phyloP scores from a whole-genome alignment of 2,797 vertebrate species.

The Acridotheres tristis region DNA sequence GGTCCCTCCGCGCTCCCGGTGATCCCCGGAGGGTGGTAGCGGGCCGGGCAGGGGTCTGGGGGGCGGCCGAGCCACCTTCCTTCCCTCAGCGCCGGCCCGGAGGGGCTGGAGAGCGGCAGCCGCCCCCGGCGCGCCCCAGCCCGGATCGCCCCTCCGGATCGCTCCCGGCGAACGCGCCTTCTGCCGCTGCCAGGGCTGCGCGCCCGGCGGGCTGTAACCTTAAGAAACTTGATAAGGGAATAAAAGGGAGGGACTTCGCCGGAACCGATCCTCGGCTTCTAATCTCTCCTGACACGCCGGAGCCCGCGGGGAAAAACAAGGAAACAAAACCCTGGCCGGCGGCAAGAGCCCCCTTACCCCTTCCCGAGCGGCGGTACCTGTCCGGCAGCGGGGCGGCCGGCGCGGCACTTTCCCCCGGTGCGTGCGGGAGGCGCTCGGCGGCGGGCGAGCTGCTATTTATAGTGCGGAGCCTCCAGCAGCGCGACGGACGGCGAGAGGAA shows the following conservation, averaged over 20 bases:
- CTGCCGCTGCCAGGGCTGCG: neutral
- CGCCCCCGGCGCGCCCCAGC: neutral
- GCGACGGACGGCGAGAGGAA: neutral
- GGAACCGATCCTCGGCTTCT: neutral
- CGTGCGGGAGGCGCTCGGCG: neutral
- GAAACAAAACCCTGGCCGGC: neutral
- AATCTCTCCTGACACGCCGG: neutral
- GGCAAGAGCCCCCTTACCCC: neutral
- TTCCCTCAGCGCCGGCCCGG: neutral
- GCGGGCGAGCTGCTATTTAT: conserved; percentile 73
- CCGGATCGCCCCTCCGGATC: neutral
- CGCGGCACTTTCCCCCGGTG: neutral
- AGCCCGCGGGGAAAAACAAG: neutral
- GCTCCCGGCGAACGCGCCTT: neutral
- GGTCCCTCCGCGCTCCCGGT: fast-evolving
- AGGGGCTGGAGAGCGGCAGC: neutral
- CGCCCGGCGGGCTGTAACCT: neutral
- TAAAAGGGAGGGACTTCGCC: conserved; percentile 1
- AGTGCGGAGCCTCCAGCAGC: conserved; percentile 50
- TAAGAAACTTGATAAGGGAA: conserved; percentile 47
- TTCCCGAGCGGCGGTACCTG: conserved; percentile 12
- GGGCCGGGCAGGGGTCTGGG: neutral
- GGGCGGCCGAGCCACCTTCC: neutral
- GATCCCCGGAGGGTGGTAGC: neutral
- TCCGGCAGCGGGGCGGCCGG: neutral